Base-by-base conservation (phyloP, 2,113 vertebrate species). In the Pristiophorus japonicus region DNA sequence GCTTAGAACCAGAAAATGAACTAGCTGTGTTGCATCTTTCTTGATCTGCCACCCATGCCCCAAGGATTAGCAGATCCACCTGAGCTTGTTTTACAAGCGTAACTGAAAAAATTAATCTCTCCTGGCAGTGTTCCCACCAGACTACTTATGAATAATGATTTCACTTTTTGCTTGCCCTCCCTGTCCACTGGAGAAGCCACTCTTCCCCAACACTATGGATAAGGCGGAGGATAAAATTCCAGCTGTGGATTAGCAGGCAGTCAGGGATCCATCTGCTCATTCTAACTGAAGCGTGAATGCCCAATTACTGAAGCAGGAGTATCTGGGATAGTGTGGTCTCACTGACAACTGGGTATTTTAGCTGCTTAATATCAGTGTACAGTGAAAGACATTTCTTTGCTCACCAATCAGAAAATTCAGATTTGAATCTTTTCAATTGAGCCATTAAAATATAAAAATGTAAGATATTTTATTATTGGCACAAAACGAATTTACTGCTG, bases 61-160 rank as follows among this genome's bases (percentile, higher is more conserved):
- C 96, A 96, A 98, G 98, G 98, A 98, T 98, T 98, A 98, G 97
- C 98, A 97, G 98, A 97, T 98, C 98, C 98, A 98, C 98, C 98
- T 98, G 98, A 98, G 98, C 98, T 98, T 98, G 98, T 98, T 98
- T 98, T 98, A 98, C 97, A 98, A 98, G 97, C 97, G 98, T 97
- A 98, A 98, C 97, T 98, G 98, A 98, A 98, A 98, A 98, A 98
- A 98, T 98, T 98, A 98, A 98, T 98, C 98, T 98, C 97, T 98
- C 97, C 98, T 98, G 98, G 98, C 98, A 98, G 97, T 8, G 81
- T 97, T 98, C 97, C 98, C 98, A 97, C 97, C 97, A 98, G 98
- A 98, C 98, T 97, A 97, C 98, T 98, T 98, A 98, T 98, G 98
- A 98, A 98, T 98, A 98, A 98, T 98, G 98, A 98, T 98, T 98